Conservation (phyloP, 2,113 vertebrate species). For the Megaceryle torquata region DNA sequence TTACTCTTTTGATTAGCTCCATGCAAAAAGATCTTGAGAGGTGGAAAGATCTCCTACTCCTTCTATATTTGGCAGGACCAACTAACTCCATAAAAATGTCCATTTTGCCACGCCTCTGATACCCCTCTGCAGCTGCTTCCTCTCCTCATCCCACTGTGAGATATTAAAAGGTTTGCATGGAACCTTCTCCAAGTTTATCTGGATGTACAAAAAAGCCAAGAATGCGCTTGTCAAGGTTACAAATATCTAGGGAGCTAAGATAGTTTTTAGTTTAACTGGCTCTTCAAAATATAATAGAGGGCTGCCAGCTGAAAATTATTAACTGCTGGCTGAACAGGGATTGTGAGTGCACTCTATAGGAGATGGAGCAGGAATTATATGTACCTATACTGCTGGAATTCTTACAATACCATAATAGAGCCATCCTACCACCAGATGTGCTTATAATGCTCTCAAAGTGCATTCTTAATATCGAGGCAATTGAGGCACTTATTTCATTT, state of each 20-base stretch:
- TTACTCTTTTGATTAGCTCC: constrained; percentile 54
- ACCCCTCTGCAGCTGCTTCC: constrained; percentile 49
- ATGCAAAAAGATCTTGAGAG: constrained; percentile 24
- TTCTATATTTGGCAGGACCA: constrained; percentile 52
- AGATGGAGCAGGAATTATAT: constrained; percentile 6
- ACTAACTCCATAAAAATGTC: constrained; percentile 54
- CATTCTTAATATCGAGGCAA: constrained; percentile 5
- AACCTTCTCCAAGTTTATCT: constrained; percentile 50
- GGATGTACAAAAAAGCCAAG: constrained; percentile 47
- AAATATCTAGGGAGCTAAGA: constrained; percentile 39
- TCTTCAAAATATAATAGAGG: constrained; percentile 20
- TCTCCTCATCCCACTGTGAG: constrained; percentile 40
- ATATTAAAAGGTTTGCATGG: constrained; percentile 53
- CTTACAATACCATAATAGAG: constrained; percentile 33
- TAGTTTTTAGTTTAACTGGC: constrained; percentile 34
- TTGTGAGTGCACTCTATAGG: background rate
- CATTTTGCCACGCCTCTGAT: constrained; percentile 52
- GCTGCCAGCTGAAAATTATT: constrained; percentile 49
- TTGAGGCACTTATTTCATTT: constrained; percentile 46
- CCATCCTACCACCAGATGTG: constrained; percentile 18
- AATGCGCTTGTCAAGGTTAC: constrained; percentile 47
- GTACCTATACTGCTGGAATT: constrained; percentile 39
- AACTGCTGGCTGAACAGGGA: constrained; percentile 36
- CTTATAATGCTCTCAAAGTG: constrained; percentile 37
- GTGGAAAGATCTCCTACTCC: constrained; percentile 42